phyloP scores from a whole-genome alignment of 2,797 vertebrate genomes.

The Hoplostethus atlanticus region DNA sequence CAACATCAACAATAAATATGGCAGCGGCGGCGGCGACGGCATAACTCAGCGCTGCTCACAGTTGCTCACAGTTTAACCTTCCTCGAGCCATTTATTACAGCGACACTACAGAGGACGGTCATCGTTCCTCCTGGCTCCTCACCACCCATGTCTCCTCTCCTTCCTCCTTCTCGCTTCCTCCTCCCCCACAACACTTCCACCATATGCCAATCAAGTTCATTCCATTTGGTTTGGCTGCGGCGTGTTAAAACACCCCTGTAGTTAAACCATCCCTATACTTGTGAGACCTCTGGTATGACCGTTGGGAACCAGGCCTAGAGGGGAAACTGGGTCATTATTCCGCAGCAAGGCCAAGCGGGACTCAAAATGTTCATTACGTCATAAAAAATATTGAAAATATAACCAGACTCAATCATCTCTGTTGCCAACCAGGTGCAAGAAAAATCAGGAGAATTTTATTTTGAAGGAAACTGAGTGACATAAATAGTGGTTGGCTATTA shows the following conservation, averaged over 20 bases:
- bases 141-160: neutral
- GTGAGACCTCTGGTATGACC: conserved; percentile 19
- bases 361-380: neutral
- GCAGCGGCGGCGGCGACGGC: conserved; percentile 24
- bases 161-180: neutral
- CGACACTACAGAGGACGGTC: conserved; percentile 1
- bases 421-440: neutral
- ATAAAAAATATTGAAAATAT: neutral
- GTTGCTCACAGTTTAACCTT: conserved; percentile 34
- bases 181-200: neutral
- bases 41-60: conserved; percentile 28
- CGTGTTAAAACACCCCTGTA: neutral
- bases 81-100: conserved; percentile 32
- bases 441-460: neutral
- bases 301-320: conserved; percentile 7
- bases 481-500: neutral
- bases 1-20: conserved; percentile 37
- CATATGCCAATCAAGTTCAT: neutral
- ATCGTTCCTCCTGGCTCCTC: neutral
- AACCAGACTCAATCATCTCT: neutral
- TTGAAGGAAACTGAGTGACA: neutral
- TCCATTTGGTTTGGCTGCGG: conserved; percentile 21
- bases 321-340: conserved; percentile 24
- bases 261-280: conserved; percentile 16
- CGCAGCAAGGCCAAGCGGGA: neutral